phyloP scores from a whole-genome alignment of 2,113 vertebrate genomes.

The Picathartes gymnocephalus region DNA sequence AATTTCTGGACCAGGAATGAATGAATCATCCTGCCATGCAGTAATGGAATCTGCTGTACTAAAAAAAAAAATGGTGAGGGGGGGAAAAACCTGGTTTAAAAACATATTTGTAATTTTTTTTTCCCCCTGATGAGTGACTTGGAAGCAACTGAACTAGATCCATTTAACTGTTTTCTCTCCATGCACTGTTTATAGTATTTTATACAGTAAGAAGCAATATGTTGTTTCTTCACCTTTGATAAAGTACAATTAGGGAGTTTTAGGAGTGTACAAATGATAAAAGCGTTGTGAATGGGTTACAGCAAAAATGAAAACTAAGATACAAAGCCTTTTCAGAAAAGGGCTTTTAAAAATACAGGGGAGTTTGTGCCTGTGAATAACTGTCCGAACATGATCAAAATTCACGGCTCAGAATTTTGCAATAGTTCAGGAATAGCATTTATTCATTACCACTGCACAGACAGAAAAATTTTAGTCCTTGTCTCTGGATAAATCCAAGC shows the following conservation, averaged over 20 bases:
- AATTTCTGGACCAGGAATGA: background rate
- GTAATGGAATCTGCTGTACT: background rate
- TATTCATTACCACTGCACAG: background rate
- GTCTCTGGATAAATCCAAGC: background rate
- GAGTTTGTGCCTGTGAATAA: background rate
- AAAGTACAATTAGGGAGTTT: background rate
- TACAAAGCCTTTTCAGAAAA: background rate
- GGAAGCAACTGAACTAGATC: background rate
- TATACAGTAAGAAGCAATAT: background rate
- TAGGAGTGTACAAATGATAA: background rate
- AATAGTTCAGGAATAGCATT: background rate
- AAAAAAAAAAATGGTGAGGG: background rate
- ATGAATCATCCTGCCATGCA: background rate
- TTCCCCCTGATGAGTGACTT: background rate
- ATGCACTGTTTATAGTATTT: background rate
- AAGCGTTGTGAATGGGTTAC: background rate
- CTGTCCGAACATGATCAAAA: background rate
- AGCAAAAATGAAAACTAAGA: background rate
- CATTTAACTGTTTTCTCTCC: background rate
- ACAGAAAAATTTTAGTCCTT: background rate
- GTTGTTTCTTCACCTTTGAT: background rate
- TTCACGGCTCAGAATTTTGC: background rate
- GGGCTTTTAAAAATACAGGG: background rate
- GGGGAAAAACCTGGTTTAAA: background rate
- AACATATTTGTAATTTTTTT: background rate